phyloP scores from a whole-genome alignment of 2,113 vertebrate genomes.

The Geothlypis trichas region DNA sequence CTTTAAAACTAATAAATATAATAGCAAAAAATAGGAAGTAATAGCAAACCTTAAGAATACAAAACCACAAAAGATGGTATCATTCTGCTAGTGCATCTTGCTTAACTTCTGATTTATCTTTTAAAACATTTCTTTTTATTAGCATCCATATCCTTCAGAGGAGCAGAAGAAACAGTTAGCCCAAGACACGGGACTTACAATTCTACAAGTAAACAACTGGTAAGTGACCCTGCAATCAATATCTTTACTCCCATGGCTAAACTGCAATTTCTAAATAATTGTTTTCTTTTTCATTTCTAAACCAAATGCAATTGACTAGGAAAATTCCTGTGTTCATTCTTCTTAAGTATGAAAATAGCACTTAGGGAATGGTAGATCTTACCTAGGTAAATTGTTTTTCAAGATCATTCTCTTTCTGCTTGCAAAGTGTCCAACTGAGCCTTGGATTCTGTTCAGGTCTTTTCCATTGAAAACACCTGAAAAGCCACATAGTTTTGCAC shows the following conservation, averaged over 20 bases:
- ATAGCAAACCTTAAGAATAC: conserved; percentile 49
- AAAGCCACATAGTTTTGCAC: conserved; percentile 39
- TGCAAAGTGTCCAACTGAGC: conserved; percentile 34
- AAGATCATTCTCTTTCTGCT: background rate
- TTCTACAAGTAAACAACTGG: conserved; percentile 99
- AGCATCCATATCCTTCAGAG: conserved; percentile 99
- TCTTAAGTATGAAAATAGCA: conserved; percentile 39
- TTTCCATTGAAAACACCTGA: conserved; percentile 49
- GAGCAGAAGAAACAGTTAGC: conserved; percentile 99
- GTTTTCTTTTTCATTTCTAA: conserved; percentile 75
- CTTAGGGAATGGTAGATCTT: conserved; percentile 39
- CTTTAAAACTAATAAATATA: background rate
- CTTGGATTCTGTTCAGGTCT: conserved; percentile 46
- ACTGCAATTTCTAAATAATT: conserved; percentile 69
- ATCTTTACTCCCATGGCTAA: conserved; percentile 71
- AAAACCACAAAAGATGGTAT: conserved; percentile 61
- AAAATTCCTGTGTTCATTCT: conserved; percentile 54
- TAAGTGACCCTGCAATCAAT: conserved; percentile 84
- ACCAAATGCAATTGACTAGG: conserved; percentile 46
- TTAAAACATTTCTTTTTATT: conserved; percentile 79
- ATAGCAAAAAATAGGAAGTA: background rate
- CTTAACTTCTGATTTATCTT: conserved; percentile 77
- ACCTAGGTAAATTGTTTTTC: conserved; percentile 46
- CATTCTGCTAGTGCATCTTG: conserved; percentile 70
- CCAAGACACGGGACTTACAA: conserved; percentile 99